Conservation (phyloP, 2,888 invertebrate species). For the Drosophila mercatorum region DNA sequence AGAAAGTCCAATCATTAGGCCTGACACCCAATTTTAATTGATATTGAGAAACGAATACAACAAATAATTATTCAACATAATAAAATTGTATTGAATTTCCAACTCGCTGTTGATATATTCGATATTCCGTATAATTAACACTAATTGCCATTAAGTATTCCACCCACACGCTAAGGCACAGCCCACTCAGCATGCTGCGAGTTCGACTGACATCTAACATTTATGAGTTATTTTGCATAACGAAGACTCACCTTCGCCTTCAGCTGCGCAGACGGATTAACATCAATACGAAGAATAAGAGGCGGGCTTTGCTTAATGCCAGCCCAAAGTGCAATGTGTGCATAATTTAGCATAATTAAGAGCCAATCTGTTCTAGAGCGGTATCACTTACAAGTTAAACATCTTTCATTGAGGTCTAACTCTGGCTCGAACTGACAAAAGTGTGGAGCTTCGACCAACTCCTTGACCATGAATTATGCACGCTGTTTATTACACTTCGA, state of each 20-base stretch:
- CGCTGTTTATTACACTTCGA: conserved; percentile 17
- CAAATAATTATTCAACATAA: conserved; percentile 4
- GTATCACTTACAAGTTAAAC: conserved; percentile 46
- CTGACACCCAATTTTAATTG: background rate
- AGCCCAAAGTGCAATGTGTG: conserved; percentile 28
- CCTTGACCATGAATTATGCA: conserved; percentile 73
- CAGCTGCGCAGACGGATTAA: conserved; percentile 68
- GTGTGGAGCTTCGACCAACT: conserved; percentile 26
- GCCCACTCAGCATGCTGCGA: conserved; percentile 39
- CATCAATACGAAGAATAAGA: conserved; percentile 39
- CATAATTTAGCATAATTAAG: conserved; percentile 28
- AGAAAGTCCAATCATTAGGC: background rate
- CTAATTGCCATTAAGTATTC: conserved; percentile 52
- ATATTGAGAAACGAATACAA: background rate
- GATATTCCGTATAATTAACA: conserved; percentile 22
- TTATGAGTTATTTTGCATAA: conserved; percentile 64
- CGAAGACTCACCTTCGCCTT: conserved; percentile 62
- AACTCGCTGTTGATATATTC: conserved; percentile 15
- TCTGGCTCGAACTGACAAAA: conserved; percentile 14
- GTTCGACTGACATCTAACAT: conserved; percentile 64
- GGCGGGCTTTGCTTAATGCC: conserved; percentile 19
- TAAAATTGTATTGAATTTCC: conserved; percentile 16
- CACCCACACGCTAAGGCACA: conserved; percentile 33
- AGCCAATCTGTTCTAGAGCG: conserved; percentile 9
- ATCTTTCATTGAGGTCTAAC: conserved; percentile 12